phyloP scores from a whole-genome alignment of 2,888 invertebrate genomes.

The Argyresthia goedartella region DNA sequence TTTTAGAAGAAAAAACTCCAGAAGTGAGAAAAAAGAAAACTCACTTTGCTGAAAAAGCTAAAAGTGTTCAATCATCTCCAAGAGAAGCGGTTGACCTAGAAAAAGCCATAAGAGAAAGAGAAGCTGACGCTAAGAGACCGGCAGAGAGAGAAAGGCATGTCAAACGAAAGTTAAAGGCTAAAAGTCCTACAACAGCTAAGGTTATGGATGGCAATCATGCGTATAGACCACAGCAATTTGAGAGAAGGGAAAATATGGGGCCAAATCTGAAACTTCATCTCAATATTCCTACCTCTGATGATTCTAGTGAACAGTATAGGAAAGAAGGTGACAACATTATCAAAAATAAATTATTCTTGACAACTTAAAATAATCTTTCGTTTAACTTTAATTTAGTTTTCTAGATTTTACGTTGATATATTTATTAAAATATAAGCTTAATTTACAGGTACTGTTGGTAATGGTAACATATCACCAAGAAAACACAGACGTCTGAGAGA shows the following conservation, averaged over 20 bases:
- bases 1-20: slow-evolving; percentile 43
- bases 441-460: slow-evolving; percentile 33
- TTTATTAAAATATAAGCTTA: too few species aligned
- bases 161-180: slow-evolving; percentile 59
- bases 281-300: slow-evolving; percentile 73
- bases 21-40: slow-evolving; percentile 59
- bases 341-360: neutral
- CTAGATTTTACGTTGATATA: too few species aligned
- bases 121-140: slow-evolving; percentile 45
- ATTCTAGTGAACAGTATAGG: slow-evolving; percentile 70
- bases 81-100: slow-evolving; percentile 49
- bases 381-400: too few species aligned
- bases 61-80: slow-evolving; percentile 53
- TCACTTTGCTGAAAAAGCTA: slow-evolving; percentile 58
- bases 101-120: slow-evolving; percentile 50
- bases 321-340: slow-evolving; percentile 44
- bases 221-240: slow-evolving; percentile 48
- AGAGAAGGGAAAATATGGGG: slow-evolving; percentile 62
- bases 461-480: slow-evolving; percentile 68
- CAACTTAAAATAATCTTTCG: too few species aligned
- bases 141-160: slow-evolving; percentile 57
- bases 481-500: slow-evolving; percentile 75
- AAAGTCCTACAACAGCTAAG: slow-evolving; percentile 55
- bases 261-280: slow-evolving; percentile 66
- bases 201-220: slow-evolving; percentile 34